Percentiles rank a stretch among this genome's conserved stretches.
These are phyloP conservation scores for Cyanocitta stelleri DNA, from an alignment of 2,113 vertebrate species.

Conservation along the genomic window DNA sequence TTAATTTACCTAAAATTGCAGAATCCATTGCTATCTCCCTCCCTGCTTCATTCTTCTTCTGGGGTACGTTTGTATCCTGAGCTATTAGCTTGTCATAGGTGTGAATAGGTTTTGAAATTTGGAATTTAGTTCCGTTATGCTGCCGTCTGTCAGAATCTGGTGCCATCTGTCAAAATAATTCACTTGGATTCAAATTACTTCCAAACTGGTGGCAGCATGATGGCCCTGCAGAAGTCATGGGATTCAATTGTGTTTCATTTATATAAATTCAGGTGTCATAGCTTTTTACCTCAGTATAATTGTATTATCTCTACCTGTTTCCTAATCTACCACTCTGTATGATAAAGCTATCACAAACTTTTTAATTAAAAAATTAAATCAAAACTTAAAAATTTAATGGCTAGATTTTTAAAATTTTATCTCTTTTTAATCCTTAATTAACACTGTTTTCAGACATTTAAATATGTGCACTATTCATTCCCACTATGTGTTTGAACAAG, in stretches of 20 bases:
- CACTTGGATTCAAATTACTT: constrained; percentile 43
- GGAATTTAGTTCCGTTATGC: constrained; percentile 53
- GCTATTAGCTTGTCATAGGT: constrained; percentile 31
- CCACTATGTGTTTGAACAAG: background rate
- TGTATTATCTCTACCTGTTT: background rate
- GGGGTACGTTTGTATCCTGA: background rate
- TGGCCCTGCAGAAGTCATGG: background rate
- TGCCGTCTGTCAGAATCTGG: constrained; percentile 58
- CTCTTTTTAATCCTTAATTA: background rate
- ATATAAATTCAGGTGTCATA: background rate
- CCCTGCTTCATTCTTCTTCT: background rate
- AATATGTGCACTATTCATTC: background rate
- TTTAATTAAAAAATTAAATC: background rate
- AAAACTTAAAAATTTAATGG: background rate
- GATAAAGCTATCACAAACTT: background rate
- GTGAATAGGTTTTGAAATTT: constrained; percentile 57
- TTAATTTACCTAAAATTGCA: background rate
- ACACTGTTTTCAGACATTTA: background rate
- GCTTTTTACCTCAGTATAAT: background rate
- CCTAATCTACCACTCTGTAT: background rate
- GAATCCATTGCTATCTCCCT: background rate
- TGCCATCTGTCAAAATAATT: constrained; percentile 60
- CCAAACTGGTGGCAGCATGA: background rate
- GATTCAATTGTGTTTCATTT: background rate
- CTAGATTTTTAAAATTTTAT: background rate